A percentile compares a stretch with the other conserved stretches of the same genome.
Conservation (phyloP, 2,113 vertebrate species). For the Brachionichthys hirsutus region DNA sequence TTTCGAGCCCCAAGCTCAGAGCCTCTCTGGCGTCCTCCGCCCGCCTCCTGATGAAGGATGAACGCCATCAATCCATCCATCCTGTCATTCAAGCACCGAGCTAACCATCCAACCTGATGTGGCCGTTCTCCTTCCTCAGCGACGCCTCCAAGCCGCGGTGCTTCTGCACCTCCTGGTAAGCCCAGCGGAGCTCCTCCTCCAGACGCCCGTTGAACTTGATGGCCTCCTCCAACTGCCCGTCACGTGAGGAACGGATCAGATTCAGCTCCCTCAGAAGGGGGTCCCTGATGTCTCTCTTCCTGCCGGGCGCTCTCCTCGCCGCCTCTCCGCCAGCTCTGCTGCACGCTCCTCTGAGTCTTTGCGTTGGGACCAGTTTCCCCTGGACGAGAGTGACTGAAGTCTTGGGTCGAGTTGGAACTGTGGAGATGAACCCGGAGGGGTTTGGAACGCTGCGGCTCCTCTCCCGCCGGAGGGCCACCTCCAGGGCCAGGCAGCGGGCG, state of each 20-base stretch:
- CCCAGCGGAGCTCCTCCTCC: constrained; percentile 75
- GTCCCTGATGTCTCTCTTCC: constrained; percentile 56
- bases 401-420: not conserved
- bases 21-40: constrained; percentile 76
- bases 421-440: not conserved
- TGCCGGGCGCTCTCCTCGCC: constrained; percentile 13
- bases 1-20: constrained; percentile 67
- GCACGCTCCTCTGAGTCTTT: constrained; percentile 32
- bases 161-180: constrained; percentile 61
- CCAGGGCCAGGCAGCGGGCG: constrained; percentile 78
- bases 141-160: constrained; percentile 55
- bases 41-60: constrained; percentile 56
- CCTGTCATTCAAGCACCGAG: not conserved
- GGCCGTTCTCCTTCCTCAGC: constrained; percentile 68
- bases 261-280: constrained; percentile 74
- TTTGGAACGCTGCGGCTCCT: not conserved
- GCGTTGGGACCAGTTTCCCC: constrained; percentile 48
- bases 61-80: not conserved
- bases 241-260: constrained; percentile 76
- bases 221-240: constrained; percentile 79
- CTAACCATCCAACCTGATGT: constrained; percentile 62
- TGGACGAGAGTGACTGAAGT: constrained; percentile 33
- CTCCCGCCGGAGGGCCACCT: constrained; percentile 70
- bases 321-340: constrained; percentile 1
- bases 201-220: constrained; percentile 73